Evolutionary conservation across 2,797 vertebrate genomes (phyloP).

Genomic region (Podargus strigoides): DNA sequence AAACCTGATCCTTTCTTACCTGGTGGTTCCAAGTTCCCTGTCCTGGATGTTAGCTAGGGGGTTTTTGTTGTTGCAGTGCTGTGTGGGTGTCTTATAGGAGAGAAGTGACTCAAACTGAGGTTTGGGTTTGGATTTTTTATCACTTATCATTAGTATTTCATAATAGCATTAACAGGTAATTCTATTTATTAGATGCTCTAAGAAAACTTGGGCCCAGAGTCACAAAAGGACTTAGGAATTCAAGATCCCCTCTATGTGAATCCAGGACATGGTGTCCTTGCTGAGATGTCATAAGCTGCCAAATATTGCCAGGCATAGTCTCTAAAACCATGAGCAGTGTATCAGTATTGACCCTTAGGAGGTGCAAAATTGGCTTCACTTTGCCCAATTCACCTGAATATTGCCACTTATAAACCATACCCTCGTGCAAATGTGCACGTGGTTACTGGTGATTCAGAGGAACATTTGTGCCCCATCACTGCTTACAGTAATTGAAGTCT

Average conservation of each 20-base stretch:
- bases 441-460: not conserved
- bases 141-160: not conserved
- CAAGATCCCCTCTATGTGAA: not conserved
- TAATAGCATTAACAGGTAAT: not conserved
- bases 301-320: not conserved
- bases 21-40: not conserved
- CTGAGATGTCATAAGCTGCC: not conserved
- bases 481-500: not conserved
- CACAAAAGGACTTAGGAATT: not conserved
- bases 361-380: not conserved
- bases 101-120: not conserved
- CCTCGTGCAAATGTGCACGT: not conserved
- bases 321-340: not conserved
- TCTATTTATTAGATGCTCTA: not conserved
- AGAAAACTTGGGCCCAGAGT: not conserved
- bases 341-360: not conserved
- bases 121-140: fast-evolving
- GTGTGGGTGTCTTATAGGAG: not conserved
- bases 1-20: not conserved
- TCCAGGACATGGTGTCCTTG: not conserved
- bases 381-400: not conserved
- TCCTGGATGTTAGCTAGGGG: not conserved
- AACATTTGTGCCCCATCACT: not conserved
- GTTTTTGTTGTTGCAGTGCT: not conserved
- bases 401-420: not conserved